Percentiles rank a stretch among this genome's conserved stretches.
Conservation (phyloP, 2,888 invertebrate species). For the Catocala sponsa region DNA sequence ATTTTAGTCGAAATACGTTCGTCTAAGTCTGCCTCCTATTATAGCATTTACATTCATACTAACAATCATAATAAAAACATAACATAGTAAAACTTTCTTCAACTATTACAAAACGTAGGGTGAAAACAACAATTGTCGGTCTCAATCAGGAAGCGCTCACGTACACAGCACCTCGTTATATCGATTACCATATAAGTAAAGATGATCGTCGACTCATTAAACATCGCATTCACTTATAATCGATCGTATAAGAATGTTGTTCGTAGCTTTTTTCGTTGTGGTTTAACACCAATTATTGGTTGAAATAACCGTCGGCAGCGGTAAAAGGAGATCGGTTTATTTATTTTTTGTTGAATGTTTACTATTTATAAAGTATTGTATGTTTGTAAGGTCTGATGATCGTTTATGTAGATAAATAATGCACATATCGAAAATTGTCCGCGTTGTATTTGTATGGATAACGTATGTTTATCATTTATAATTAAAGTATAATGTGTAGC, state of each 20-base stretch:
- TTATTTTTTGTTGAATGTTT: slow-evolving; percentile 6
- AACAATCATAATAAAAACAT: not conserved
- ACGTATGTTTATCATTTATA: too few relatives aligned
- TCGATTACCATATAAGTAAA: slow-evolving; percentile 47
- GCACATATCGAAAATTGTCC: too few relatives aligned
- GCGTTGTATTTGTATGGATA: too few relatives aligned
- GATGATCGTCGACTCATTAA: slow-evolving; percentile 36
- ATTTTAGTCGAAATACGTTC: too few relatives aligned
- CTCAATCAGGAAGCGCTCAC: slow-evolving; percentile 23
- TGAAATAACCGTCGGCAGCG: slow-evolving; percentile 28
- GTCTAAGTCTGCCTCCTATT: too few relatives aligned
- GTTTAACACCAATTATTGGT: slow-evolving; percentile 50
- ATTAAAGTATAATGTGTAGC: too few relatives aligned
- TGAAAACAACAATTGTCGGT: slow-evolving; percentile 16
- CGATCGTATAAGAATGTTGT: slow-evolving; percentile 39
- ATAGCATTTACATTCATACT: too few relatives aligned
- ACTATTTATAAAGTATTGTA: too few relatives aligned
- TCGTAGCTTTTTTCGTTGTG: slow-evolving; percentile 26
- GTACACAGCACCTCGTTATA: slow-evolving; percentile 50
- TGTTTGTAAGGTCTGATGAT: too few relatives aligned
- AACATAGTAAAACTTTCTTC: slow-evolving; percentile 13
- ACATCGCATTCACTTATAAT: slow-evolving; percentile 44
- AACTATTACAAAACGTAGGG: slow-evolving; percentile 13
- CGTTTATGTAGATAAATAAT: too few relatives aligned
- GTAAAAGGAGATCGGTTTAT: slow-evolving; percentile 26